phyloP scores from a whole-genome alignment of 2,888 invertebrate species.

The Napeogenes sylphis region DNA sequence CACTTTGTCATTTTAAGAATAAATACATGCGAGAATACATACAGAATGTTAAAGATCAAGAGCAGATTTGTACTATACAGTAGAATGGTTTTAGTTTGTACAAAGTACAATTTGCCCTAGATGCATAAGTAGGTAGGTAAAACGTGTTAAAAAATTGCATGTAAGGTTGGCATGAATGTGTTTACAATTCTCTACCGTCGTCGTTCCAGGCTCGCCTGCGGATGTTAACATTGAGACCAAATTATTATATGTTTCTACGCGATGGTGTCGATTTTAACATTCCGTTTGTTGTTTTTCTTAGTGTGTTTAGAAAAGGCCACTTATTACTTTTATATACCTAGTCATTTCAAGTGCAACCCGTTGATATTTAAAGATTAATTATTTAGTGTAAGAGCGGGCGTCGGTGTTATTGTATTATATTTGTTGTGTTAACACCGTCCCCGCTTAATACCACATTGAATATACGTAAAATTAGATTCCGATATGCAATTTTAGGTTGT shows the following conservation, averaged over 20 bases:
- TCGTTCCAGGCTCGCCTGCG: constrained; percentile 62
- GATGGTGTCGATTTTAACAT: constrained; percentile 78
- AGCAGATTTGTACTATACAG: constrained; percentile 62
- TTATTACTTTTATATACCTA: constrained; percentile 74
- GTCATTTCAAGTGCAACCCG: constrained; percentile 77
- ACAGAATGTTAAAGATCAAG: constrained; percentile 47
- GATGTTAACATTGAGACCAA: constrained; percentile 77
- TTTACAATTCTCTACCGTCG: constrained; percentile 59
- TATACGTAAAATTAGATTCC: constrained; percentile 42
- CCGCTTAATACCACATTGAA: constrained; percentile 31
- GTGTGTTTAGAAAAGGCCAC: constrained; percentile 71
- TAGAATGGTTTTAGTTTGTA: constrained; percentile 72
- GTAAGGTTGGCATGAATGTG: constrained; percentile 66
- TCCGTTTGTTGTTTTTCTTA: constrained; percentile 58
- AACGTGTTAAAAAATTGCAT: constrained; percentile 47
- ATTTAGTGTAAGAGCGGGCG: constrained; percentile 47
- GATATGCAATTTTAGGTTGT: constrained; percentile 35
- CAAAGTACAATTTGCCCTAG: constrained; percentile 78
- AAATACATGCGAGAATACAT: constrained; percentile 42
- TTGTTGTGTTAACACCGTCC: constrained; percentile 50
- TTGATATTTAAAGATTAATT: constrained; percentile 69
- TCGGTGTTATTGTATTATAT: constrained; percentile 65
- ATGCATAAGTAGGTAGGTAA: constrained; percentile 77
- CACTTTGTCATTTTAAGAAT: constrained; percentile 55
- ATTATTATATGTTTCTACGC: constrained; percentile 74